phyloP scores from a whole-genome alignment of 1,140 invertebrate species.

The Lerema accius region DNA sequence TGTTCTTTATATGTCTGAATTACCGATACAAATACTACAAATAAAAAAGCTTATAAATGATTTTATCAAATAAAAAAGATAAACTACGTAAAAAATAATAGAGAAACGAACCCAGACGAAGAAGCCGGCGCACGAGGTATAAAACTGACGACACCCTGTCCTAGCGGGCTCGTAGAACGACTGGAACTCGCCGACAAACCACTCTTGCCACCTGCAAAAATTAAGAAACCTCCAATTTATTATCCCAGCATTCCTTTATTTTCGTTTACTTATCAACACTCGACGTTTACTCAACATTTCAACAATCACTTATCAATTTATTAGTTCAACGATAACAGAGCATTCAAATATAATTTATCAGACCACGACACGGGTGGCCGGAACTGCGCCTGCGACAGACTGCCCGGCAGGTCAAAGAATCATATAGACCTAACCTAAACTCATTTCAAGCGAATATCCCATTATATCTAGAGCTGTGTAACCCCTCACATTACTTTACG shows the following conservation, averaged over 20 bases:
- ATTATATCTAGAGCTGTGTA: slow-evolving; percentile 45
- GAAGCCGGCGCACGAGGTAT: slow-evolving; percentile 73
- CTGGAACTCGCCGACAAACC: slow-evolving; percentile 81
- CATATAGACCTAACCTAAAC: slow-evolving; percentile 38
- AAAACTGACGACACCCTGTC: slow-evolving; percentile 71
- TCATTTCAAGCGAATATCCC: slow-evolving; percentile 34
- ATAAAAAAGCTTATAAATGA: neutral
- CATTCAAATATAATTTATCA: slow-evolving; percentile 12
- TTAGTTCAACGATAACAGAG: neutral
- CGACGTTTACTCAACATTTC: neutral
- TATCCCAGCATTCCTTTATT: neutral
- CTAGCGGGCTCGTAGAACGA: slow-evolving; percentile 78
- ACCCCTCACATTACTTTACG: slow-evolving; percentile 47
- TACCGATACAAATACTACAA: neutral
- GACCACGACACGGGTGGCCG: slow-evolving; percentile 56
- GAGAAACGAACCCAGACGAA: slow-evolving; percentile 64
- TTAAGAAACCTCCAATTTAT: neutral
- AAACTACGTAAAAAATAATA: slow-evolving; percentile 28
- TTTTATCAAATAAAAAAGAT: neutral
- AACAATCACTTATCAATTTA: slow-evolving; percentile 6
- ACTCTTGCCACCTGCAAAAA: slow-evolving; percentile 72
- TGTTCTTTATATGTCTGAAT: neutral
- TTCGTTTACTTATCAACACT: slow-evolving; percentile 8
- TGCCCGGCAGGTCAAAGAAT: slow-evolving; percentile 42
- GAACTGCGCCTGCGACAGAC: slow-evolving; percentile 53